Conservation (phyloP, 2,113 vertebrate species). For the Azemiops feae region DNA sequence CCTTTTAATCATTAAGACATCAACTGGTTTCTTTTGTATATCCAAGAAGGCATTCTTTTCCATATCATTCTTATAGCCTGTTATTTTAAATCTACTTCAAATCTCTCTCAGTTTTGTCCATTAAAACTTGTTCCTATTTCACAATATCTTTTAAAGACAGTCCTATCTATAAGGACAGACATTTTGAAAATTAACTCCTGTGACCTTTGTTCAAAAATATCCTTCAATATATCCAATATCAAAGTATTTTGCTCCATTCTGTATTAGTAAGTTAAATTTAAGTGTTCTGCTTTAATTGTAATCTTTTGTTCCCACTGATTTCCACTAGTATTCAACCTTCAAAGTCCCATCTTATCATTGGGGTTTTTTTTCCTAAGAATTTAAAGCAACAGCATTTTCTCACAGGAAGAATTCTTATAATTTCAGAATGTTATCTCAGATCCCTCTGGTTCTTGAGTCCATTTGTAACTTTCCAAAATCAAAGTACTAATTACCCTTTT, state of each 20-base stretch:
- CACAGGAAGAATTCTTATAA: too few relatives aligned
- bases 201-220: not conserved
- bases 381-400: too few relatives aligned
- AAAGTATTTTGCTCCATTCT: not conserved
- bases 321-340: not conserved
- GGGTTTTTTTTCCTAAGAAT: too few relatives aligned
- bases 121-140: not conserved
- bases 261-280: not conserved
- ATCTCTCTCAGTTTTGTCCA: not conserved
- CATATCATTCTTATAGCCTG: not conserved
- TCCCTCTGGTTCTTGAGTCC: too few relatives aligned
- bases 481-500: not conserved
- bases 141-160: not conserved
- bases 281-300: not conserved
- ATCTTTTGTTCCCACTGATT: not conserved
- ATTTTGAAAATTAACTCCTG: not conserved
- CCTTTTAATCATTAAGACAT: not conserved
- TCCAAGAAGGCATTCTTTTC: not conserved
- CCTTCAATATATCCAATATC: not conserved
- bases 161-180: not conserved
- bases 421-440: too few relatives aligned
- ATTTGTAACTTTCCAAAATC: not conserved
- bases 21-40: not conserved
- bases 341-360: not conserved
- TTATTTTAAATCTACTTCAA: not conserved